Base-by-base conservation (phyloP, 2,888 invertebrate species). In the Synanthedon formicaeformis region DNA sequence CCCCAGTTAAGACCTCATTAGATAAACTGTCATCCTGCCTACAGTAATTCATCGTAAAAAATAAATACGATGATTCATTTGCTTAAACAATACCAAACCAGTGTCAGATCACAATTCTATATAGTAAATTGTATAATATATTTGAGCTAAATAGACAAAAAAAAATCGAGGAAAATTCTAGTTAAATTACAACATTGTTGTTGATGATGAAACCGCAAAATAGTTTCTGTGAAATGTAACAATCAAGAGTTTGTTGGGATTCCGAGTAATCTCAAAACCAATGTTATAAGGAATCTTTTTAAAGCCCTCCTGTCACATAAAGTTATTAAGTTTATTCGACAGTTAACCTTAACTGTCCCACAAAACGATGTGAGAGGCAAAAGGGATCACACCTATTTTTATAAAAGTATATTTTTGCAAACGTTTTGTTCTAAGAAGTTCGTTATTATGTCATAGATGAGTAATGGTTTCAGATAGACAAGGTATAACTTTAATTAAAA, bases 301-400 rank as follows among this genome's bases (percentile, higher is more conserved):
- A 81, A 67, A 66, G 59, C 71, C 63, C 50, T 56, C 54, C 61
- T 64, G 71, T 70, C 78, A 61, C 78, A 78, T 83, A 83, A 83
- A 83, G 72, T 72, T 74, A 77, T 76, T 75, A 74, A 78, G 62
- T 82, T 83, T 82, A 82, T 82, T 70, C 63, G 74, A 73, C 71
- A 72, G 67, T 75, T 73, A 67, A 64, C 66, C 62, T 72, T 70
- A 71, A 80, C 67, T 65, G 58, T 61, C 59, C 60, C 61, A 62
- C 64, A 63, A 49, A 72, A 66, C 58, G 60, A 63, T 64, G 62
- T 64, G 63, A 56, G 59, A 57, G 58, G 59, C 14, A 45, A 65
- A 65, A 63, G 64, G 53, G 61, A 67, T 67, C 61, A 58, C 59
- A 64, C 64, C 67, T 71, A 67, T 66, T 49, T 49, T 49, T 65